Base-by-base conservation (phyloP, 2,113 vertebrate genomes). In the Barbus barbus region DNA sequence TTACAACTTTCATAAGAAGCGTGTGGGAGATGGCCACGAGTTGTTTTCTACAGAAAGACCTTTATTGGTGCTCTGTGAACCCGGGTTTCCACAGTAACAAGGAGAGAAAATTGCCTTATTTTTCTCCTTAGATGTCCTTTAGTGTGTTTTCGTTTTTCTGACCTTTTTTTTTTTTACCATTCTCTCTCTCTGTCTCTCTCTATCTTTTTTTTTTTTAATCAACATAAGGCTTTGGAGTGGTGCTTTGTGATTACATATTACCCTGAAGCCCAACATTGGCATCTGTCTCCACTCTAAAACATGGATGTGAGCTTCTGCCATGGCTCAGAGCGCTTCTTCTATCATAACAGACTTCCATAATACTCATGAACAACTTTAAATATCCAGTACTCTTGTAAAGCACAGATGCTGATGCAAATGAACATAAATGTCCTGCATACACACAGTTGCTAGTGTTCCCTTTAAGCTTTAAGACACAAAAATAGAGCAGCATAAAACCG, bases 1-100 rank as follows among this genome's bases (percentile, higher is more conserved):
- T 94, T 93, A 93, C 87, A 92, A 92, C 87, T 91, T 93, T 92
- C 91, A 92, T 90, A 90, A 92, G 36, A 28, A 33, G 86, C 73
- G 74, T 79, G 78, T 83, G 82, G 83, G 88, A 81, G 75, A 76
- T 75, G 87, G 84, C 82, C 84, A 87, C 36, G 53, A 84, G 83
- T 69, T 41, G 86, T 77, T 46, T 76, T 74, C 46, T 22, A n/a
- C 44, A 69, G 41, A 46, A 69, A 77, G 82, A 69, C 36, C 81
- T 79, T 84, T 87, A 87, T 85, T 38, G 8, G 80, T 56, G 65
- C 80, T 80, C 24, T 44, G 51, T 85, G 86, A 84, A 72, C 44
- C 78, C 76, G 84, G 44, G 82, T 81, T 80, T 67, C 75, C 46
- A n/a, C 75, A 81, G 80, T 12, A 60, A 79, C 81, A 63, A 58